These are phyloP conservation scores for Tethya wilhelma DNA, from an alignment of 37 sponge, comb jelly and placozoan species.

Conservation along the genomic window DNA sequence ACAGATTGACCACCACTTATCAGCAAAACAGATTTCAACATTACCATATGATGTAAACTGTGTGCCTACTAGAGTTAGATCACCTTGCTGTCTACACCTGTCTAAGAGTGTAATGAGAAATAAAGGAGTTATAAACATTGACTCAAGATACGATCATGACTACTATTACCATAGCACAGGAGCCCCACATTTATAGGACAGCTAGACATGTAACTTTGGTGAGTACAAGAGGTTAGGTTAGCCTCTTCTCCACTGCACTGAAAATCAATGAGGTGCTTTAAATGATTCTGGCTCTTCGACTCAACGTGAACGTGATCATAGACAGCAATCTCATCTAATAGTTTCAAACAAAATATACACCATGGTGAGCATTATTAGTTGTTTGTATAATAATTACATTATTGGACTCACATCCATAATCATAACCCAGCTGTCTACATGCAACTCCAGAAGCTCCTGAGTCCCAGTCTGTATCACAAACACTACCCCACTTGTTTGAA, in stretches of 20 bases:
- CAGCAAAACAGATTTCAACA: neutral
- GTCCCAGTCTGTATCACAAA: conserved; percentile 18
- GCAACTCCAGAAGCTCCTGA: neutral
- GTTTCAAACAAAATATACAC: neutral
- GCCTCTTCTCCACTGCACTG: neutral
- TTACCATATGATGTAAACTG: neutral
- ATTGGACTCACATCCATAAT: neutral
- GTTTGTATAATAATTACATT: too few species aligned
- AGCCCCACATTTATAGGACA: too few species aligned
- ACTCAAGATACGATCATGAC: too few species aligned
- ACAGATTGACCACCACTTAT: neutral
- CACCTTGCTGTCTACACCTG: neutral
- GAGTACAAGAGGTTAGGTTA: too few species aligned
- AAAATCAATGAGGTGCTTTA: neutral
- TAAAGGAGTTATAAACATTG: neutral
- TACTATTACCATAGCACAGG: too few species aligned
- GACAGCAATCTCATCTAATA: neutral
- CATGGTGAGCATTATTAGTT: too few species aligned
- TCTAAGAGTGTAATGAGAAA: neutral
- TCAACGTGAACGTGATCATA: neutral
- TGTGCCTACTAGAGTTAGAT: neutral
- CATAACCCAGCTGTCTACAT: conserved; percentile 35
- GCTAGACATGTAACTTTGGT: too few species aligned
- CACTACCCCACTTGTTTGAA: neutral
- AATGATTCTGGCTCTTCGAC: too few species aligned